Base-by-base conservation (phyloP, 2,888 invertebrate species). In the Zygogramma bicolorata region DNA sequence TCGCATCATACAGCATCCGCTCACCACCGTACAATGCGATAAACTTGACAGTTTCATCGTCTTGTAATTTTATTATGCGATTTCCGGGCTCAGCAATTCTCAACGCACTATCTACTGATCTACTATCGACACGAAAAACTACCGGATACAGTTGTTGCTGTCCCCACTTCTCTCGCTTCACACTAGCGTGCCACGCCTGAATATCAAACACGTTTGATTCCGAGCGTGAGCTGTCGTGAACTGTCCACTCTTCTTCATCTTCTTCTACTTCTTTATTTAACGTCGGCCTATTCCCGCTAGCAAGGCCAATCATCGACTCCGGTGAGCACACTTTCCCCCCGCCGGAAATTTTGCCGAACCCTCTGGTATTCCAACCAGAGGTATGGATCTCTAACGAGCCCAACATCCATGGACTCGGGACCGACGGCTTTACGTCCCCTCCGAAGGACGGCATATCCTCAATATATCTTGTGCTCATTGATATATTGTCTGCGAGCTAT, bases 1-100 rank as follows among this genome's bases (percentile, higher is more conserved):
- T 46, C 0, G 84, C 82, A 75, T 87, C 84, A 86, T 86, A 87
- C 3, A 87, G 77, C n/a, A 84, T 84, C 2, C 82, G 75, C 15
- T 86, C 84, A 2, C 80, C 77, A 10, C 81, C 76, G 74, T 85
- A 86, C 6, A 86, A 75, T 3, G 82, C 79, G 22, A 87, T 77
- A 2, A 87, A 81, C 53, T 40, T n/a, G n/a, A 85, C 66, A 49
- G 74, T 77, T 22, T 70, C 74, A 20, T 27, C 22, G 34, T 53
- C 65, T 15, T 42, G 13, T 15, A 42, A 42, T 15, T 34, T 34
- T 34, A 34, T 34, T 34, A 34, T 34, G 34, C 34, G 34, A 34
- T 34, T 34, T 34, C 34, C 34, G 34, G 34, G 34, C 34, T 5
- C 34, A 34, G 34, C 34, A 6, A 34, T 34, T 34, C 34, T 34